A percentile compares a stretch with the other conserved stretches of the same genome.
phyloP scores from a whole-genome alignment of 1,140 invertebrate species.

The Drosophila repletoides region DNA sequence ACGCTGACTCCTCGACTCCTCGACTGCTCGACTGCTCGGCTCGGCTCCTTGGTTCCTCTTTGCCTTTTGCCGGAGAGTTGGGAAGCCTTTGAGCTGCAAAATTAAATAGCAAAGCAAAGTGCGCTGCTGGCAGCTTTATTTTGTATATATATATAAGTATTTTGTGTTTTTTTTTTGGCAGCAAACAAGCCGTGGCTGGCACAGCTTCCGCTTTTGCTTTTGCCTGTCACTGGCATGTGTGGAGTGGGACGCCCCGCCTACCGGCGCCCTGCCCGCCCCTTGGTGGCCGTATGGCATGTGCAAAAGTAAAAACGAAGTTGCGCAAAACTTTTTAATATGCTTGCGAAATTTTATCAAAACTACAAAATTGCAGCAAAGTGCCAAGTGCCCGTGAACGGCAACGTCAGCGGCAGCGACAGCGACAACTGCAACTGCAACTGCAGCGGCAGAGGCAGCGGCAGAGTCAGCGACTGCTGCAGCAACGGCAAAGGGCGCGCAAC shows the following conservation, averaged over 20 bases:
- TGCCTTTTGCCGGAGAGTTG: too few species aligned
- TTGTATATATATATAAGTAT: background rate
- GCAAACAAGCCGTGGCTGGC: conserved; percentile 70
- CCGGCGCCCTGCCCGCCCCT: background rate
- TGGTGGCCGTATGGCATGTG: conserved; percentile 58
- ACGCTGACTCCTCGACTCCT: too few species aligned
- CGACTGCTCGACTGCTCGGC: too few species aligned
- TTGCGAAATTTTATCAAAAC: conserved; percentile 81
- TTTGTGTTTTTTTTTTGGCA: conserved; percentile 50
- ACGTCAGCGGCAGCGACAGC: conserved; percentile 19
- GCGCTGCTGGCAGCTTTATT: conserved; percentile 47
- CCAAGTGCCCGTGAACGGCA: conserved; percentile 67
- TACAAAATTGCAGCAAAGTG: conserved; percentile 81
- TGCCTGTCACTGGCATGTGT: conserved; percentile 71
- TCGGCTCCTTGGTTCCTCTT: too few species aligned
- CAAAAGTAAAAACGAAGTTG: conserved; percentile 79
- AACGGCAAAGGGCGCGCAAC: conserved; percentile 60
- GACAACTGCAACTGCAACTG: conserved; percentile 10
- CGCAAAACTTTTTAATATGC: conserved; percentile 80
- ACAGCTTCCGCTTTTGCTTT: conserved; percentile 61
- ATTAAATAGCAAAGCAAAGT: conserved; percentile 78
- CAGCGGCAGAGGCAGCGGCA: conserved; percentile 3
- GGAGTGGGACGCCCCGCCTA: conserved; percentile 10
- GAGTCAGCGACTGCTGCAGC: conserved; percentile 9
- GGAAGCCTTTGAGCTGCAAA: conserved; percentile 72